Evolutionary conservation across 2,888 invertebrate genomes (phyloP).

Genomic region (Drosophila aldrichi): DNA sequence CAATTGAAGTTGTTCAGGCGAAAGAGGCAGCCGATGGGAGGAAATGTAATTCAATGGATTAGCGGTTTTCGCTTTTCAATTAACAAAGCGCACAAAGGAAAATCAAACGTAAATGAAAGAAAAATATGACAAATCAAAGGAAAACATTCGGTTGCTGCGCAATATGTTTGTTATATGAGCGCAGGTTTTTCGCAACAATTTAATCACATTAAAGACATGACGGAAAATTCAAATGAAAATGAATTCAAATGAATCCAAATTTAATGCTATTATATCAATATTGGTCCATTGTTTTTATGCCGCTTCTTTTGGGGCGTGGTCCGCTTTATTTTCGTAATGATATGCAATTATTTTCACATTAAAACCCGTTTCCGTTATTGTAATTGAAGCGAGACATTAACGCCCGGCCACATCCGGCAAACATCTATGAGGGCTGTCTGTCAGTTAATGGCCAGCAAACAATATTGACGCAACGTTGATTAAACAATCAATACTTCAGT

Average conservation of each 20-base stretch:
- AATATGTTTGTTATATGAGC: conserved; percentile 28
- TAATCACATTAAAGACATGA: conserved; percentile 31
- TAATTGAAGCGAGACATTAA: conserved; percentile 62
- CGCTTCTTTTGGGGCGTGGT: not conserved
- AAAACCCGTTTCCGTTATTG: conserved; percentile 72
- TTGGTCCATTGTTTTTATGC: conserved; percentile 33
- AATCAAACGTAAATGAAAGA: not conserved
- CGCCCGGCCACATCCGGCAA: conserved; percentile 41
- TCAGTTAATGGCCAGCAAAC: conserved; percentile 57
- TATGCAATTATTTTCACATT: conserved; percentile 77
- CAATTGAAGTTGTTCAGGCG: conserved; percentile 33
- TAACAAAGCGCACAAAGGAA: conserved; percentile 18
- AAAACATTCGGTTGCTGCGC: conserved; percentile 8
- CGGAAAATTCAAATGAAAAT: conserved; percentile 40
- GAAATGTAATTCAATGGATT: conserved; percentile 50
- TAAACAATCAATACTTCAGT: conserved; percentile 74
- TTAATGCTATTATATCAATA: conserved; percentile 65
- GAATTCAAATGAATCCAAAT: conserved; percentile 47
- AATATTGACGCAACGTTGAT: conserved; percentile 61
- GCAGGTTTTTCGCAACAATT: conserved; percentile 52
- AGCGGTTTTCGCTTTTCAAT: conserved; percentile 64
- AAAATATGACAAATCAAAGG: conserved; percentile 36
- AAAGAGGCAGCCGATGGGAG: conserved; percentile 25
- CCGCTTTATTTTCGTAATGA: conserved; percentile 51
- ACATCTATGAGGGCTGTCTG: conserved; percentile 61